Conservation (phyloP, 1,140 invertebrate genomes). For the Drosophila persimilis region DNA sequence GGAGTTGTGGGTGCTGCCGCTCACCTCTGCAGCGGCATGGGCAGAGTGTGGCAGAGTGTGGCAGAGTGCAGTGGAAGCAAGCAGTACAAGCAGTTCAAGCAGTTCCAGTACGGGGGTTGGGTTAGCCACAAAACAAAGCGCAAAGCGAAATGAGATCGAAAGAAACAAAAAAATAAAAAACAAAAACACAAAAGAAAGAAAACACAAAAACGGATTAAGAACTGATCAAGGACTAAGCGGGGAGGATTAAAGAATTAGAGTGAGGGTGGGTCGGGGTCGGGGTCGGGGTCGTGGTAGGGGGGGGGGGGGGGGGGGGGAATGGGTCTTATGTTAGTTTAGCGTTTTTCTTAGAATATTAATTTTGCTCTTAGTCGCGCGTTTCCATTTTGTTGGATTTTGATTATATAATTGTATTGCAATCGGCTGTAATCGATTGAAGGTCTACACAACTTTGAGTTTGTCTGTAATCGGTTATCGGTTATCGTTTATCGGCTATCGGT, state of each 20-base stretch:
- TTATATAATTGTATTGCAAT: slow-evolving; percentile 5
- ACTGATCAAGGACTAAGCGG: background rate
- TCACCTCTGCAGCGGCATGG: slow-evolving; percentile 32
- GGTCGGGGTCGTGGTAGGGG: too few species aligned
- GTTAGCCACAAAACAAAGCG: slow-evolving; percentile 58
- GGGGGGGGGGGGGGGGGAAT: background rate
- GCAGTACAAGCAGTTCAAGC: background rate
- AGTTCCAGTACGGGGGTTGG: background rate
- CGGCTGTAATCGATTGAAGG: slow-evolving; percentile 31
- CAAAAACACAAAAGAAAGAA: slow-evolving; percentile 17
- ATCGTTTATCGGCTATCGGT: slow-evolving; percentile 13
- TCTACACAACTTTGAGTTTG: slow-evolving; percentile 79
- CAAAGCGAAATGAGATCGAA: slow-evolving; percentile 15
- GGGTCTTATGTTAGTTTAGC: background rate
- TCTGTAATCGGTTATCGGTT: slow-evolving; percentile 31
- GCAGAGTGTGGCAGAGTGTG: slow-evolving; percentile 34
- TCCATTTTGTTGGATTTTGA: slow-evolving; percentile 1
- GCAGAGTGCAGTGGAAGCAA: slow-evolving; percentile 32
- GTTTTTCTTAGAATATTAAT: background rate
- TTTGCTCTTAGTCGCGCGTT: slow-evolving; percentile 8
- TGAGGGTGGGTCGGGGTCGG: too few species aligned
- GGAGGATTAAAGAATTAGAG: background rate
- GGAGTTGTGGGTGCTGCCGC: slow-evolving; percentile 70
- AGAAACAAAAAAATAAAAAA: slow-evolving; percentile 22
- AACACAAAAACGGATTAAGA: slow-evolving; percentile 15